Conservation (phyloP, 2,113 vertebrate genomes). For the Pelodiscus sinensis region DNA sequence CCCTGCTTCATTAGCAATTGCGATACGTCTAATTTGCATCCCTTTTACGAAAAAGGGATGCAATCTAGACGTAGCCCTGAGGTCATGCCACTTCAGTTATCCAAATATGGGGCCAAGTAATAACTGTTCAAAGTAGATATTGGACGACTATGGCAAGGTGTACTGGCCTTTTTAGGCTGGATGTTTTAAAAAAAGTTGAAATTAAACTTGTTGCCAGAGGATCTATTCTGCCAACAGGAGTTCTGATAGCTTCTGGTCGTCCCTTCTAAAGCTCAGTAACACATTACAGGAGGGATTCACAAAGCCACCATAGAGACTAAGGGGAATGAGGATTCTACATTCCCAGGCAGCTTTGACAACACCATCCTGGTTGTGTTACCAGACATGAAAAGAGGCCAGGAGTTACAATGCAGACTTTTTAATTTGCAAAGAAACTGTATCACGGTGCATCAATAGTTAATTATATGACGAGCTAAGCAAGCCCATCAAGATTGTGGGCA, state of each 20-base stretch:
- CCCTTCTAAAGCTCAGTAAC: background rate
- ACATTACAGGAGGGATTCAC: background rate
- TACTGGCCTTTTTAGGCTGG: background rate
- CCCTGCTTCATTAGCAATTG: no score
- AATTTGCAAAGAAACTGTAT: accelerated
- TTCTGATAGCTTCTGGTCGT: background rate
- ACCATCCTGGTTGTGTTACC: background rate
- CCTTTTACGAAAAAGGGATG: no score
- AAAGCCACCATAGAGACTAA: accelerated
- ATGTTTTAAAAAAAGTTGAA: background rate
- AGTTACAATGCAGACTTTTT: accelerated
- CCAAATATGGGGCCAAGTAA: background rate
- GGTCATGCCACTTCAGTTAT: background rate
- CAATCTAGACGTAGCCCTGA: no score
- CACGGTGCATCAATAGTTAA: accelerated
- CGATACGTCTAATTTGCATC: no score
- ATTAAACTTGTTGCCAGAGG: accelerated
- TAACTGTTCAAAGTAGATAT: background rate
- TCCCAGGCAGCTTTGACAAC: background rate
- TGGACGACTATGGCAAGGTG: background rate
- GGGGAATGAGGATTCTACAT: background rate
- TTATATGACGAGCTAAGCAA: background rate
- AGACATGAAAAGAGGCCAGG: background rate
- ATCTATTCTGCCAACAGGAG: accelerated
- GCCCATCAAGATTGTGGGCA: background rate